Evolutionary conservation across 2,888 invertebrate species (phyloP).

Genomic region (Micoletzkya japonica): DNA sequence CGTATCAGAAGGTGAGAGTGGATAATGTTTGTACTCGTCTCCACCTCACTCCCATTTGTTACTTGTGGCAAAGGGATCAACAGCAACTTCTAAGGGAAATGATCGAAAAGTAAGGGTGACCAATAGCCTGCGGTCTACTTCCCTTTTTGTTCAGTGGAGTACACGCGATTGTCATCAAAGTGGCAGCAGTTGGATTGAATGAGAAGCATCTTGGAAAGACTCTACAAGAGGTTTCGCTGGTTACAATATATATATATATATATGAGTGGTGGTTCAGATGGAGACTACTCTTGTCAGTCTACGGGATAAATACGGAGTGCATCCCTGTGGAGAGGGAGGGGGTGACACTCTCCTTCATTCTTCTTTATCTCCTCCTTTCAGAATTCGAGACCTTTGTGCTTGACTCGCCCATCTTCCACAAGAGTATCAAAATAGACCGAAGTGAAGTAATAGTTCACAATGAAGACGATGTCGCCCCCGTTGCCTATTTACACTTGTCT

Average conservation of each 20-base stretch:
- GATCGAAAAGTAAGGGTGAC: constrained; percentile 75
- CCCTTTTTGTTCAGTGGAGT: constrained; percentile 70
- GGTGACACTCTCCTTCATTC: background rate
- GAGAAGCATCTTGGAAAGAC: constrained; percentile 70
- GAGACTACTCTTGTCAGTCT: constrained; percentile 84
- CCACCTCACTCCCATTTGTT: constrained; percentile 84
- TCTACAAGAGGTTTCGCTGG: constrained; percentile 24
- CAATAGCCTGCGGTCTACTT: background rate
- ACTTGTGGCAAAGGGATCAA: constrained; percentile 95
- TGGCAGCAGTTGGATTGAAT: constrained; percentile 83
- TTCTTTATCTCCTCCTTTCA: background rate
- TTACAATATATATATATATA: background rate
- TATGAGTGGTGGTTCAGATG: constrained; percentile 71
- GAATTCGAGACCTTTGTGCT: constrained; percentile 97
- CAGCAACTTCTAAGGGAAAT: constrained; percentile 89
- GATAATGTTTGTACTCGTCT: constrained; percentile 81
- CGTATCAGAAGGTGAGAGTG: constrained; percentile 89
- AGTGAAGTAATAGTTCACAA: constrained; percentile 76
- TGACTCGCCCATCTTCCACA: constrained; percentile 90
- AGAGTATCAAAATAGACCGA: constrained; percentile 38
- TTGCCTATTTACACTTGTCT: constrained; percentile 86
- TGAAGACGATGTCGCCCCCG: constrained; percentile 88
- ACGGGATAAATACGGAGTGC: constrained; percentile 89
- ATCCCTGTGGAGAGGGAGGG: constrained; percentile 97
- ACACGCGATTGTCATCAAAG: constrained; percentile 91